Percentiles rank a stretch among this genome's conserved stretches.
Conservation (phyloP, 2,888 invertebrate species). For the Barypeithes pellucidus region DNA sequence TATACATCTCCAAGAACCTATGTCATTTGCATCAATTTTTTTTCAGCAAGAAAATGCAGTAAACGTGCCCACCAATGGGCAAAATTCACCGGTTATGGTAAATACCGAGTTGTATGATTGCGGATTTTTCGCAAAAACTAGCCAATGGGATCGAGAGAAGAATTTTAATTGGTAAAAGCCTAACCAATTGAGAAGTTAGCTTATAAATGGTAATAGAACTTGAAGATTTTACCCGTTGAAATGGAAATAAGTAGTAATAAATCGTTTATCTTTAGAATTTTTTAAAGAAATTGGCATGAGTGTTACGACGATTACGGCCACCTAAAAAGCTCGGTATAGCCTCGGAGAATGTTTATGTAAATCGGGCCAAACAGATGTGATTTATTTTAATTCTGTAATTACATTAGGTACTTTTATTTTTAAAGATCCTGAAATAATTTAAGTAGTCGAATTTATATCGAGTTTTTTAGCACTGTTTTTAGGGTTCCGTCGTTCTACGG, state of each 20-base stretch:
- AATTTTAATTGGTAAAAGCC: conserved; percentile 25
- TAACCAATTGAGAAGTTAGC: conserved; percentile 25
- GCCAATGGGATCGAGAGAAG: conserved; percentile 29
- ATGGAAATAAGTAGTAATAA: conserved; percentile 20
- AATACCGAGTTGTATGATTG: conserved; percentile 37
- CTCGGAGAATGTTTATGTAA: conserved; percentile 27
- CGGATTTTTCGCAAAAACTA: conserved; percentile 43
- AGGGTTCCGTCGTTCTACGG: too few species aligned
- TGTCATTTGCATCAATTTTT: conserved; percentile 39
- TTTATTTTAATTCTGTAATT: conserved; percentile 23
- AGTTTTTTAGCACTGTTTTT: not conserved
- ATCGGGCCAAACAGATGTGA: conserved; percentile 9
- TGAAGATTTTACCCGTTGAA: conserved; percentile 3
- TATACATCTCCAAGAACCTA: conserved; percentile 23
- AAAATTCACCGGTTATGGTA: conserved; percentile 28
- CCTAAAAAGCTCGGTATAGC: conserved; percentile 21
- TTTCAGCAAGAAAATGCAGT: conserved; percentile 28
- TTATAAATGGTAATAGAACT: conserved; percentile 5
- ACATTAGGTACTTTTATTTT: not conserved
- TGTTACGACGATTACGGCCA: conserved; percentile 27
- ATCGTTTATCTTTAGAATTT: conserved; percentile 18
- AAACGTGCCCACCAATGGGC: conserved; percentile 34
- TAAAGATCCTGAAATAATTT: not conserved
- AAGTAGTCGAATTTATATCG: not conserved
- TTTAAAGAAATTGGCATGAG: conserved; percentile 4